Conservation (phyloP, 2,113 vertebrate genomes). For the Bubo blakistoni region DNA sequence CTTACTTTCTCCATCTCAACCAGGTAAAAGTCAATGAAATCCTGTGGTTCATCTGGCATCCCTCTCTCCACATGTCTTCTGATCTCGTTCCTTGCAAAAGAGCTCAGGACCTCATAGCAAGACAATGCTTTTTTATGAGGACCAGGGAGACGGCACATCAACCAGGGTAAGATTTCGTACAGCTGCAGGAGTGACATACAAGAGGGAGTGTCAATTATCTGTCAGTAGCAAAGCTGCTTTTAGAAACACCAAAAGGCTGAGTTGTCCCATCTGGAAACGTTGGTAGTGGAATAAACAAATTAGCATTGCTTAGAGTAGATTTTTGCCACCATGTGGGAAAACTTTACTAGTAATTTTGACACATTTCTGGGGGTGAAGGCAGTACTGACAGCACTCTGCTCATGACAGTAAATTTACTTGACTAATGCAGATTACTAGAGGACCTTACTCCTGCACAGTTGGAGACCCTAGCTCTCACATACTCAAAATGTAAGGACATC, state of each 20-base stretch:
- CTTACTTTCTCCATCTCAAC: conserved; percentile 61
- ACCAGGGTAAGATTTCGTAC: conserved; percentile 37
- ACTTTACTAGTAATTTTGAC: neutral
- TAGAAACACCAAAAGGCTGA: neutral
- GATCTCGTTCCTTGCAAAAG: conserved; percentile 48
- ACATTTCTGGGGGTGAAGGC: neutral
- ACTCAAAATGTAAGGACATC: neutral
- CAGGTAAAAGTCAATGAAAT: conserved; percentile 67
- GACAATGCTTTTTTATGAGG: conserved; percentile 6
- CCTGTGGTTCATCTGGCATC: neutral
- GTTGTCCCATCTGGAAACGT: neutral
- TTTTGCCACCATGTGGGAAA: neutral
- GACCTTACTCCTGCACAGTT: neutral
- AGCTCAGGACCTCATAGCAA: neutral
- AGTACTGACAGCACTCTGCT: neutral
- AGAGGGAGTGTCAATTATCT: neutral
- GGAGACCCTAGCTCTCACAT: neutral
- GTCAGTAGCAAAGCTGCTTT: neutral
- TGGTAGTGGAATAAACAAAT: neutral
- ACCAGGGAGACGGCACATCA: conserved; percentile 26
- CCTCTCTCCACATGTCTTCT: conserved; percentile 34
- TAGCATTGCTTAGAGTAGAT: neutral
- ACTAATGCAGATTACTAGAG: neutral
- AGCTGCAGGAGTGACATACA: neutral
- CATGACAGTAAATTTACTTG: neutral